Evolutionary conservation across 2,888 invertebrate species (phyloP), one percentile per base, ranked within the genome.

Genomic region (Zootermopsis nevadensis): DNA sequence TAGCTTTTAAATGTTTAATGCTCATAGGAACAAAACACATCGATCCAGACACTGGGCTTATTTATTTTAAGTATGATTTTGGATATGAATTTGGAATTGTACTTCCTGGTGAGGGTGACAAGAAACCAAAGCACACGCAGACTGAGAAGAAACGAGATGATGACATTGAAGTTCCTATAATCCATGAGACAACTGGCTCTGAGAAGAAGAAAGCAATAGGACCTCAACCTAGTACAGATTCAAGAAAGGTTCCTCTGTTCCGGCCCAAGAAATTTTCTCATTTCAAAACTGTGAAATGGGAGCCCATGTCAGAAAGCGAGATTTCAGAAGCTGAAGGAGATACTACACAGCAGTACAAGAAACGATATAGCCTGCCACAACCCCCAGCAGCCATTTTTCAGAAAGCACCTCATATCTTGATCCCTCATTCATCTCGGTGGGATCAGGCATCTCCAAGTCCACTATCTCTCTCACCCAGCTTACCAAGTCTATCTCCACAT

Each of bases 31-130:
- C 94, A 86, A 94, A 94, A 89, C 94, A 94, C 89, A 93, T 94
- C 88, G 94, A 95, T 89, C 94, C 94, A 86, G 93, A 94, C 87
- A 94, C 94, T 79, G 94, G 94, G 86, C 90, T 95, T 84, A 94
- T 95, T 87, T 95, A 95, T 91, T 95, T 95, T 91, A 95, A 95
- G 90, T 95, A 95, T 88, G 95, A 95, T 90, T 95, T 95, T 88
- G 95, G 95, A 86, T 95, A 95, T 89, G 95, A 95, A 89, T 95
- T 95, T 88, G 95, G 95, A 85, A 92, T 95, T 86, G 91, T 94
- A 77, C 90, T 94, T 80, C 94, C 95, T 69, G 93, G 93, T 80
- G 93, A 93, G 88, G 86, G 85, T 81, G 87, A 87, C 48, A 86
- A 86, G 77, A 85, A 82, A 48, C 76, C 67, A 82, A 84, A 84